Evolutionary conservation across 1,140 invertebrate genomes (phyloP).

Genomic region (Brachionus angularis): DNA sequence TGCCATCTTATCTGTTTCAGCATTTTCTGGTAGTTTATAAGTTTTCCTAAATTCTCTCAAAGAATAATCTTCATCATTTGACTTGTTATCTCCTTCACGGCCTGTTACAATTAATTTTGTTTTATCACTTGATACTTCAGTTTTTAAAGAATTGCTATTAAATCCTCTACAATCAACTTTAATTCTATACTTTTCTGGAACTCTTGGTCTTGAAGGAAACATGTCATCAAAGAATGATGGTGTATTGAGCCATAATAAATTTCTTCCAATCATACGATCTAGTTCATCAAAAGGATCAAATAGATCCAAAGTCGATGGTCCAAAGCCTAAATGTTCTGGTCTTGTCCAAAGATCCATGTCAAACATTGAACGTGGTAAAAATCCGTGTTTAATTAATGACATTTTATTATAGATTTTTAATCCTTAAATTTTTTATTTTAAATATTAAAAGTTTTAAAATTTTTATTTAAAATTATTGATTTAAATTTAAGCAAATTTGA

Average conservation of each 20-base stretch:
- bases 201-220: neutral
- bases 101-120: neutral
- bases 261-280: too few relatives aligned
- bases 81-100: neutral
- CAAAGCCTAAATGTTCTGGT: too few relatives aligned
- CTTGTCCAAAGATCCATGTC: neutral
- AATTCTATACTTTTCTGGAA: neutral
- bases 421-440: too few relatives aligned
- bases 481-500: too few relatives aligned
- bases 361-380: neutral
- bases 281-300: too few relatives aligned
- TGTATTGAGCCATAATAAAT: too few relatives aligned
- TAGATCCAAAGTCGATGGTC: too few relatives aligned
- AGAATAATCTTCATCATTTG: neutral
- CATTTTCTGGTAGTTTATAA: conserved; percentile 8
- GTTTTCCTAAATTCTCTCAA: conserved; percentile 6
- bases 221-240: too few relatives aligned
- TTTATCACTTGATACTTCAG: neutral
- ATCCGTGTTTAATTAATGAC: conserved; percentile 11
- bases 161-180: conserved; percentile 16
- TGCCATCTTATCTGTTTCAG: neutral
- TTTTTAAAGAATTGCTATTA: neutral
- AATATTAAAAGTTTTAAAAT: too few relatives aligned
- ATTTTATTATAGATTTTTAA: too few relatives aligned
- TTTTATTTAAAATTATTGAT: too few relatives aligned